Conservation (phyloP, 2,888 invertebrate species). For the Eupithecia vulgata region DNA sequence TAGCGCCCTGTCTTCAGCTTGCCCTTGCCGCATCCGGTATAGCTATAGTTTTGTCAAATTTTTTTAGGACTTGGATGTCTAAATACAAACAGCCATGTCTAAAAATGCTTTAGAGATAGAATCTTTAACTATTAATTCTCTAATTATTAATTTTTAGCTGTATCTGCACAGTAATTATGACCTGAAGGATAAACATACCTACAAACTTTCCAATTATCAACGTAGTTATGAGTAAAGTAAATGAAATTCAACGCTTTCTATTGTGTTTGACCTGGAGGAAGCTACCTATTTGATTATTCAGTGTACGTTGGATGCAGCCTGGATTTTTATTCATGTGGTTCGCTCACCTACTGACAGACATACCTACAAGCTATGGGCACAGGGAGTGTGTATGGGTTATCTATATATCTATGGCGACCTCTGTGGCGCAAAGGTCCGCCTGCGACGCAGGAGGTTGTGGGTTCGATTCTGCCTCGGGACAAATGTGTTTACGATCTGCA, state of each 20-base stretch:
- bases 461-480: too few relatives aligned
- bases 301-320: conserved; percentile 8
- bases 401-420: too few relatives aligned
- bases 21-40: too few relatives aligned
- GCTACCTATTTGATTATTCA: conserved; percentile 18
- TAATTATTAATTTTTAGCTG: neutral
- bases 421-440: too few relatives aligned
- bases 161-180: neutral
- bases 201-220: neutral
- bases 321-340: conserved; percentile 25
- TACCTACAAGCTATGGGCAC: conserved; percentile 5
- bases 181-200: neutral
- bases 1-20: too few relatives aligned
- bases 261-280: conserved; percentile 15
- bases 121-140: neutral
- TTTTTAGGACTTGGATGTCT: neutral
- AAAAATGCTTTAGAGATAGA: neutral
- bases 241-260: conserved; percentile 23
- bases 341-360: conserved; percentile 28
- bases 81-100: too few relatives aligned
- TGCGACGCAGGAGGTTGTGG: too few relatives aligned
- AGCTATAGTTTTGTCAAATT: neutral
- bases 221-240: neutral
- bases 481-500: too few relatives aligned
- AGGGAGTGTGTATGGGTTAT: neutral